Conservation (phyloP, 1,140 invertebrate species). For the Macrobrachium rosenbergii region DNA sequence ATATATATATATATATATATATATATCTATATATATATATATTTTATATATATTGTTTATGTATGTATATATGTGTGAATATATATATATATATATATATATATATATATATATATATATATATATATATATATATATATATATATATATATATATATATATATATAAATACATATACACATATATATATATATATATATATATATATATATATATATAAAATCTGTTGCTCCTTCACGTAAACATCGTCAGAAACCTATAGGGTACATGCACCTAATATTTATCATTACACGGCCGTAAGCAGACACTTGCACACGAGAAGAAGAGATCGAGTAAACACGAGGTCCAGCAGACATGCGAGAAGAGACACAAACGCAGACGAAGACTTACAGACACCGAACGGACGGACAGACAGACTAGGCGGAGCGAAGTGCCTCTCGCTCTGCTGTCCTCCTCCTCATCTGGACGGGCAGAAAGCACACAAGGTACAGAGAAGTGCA, state of each 20-base stretch:
- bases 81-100: not conserved
- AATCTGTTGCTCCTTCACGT: too few species aligned
- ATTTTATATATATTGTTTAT: too few species aligned
- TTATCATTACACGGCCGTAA: too few species aligned
- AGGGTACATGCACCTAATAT: too few species aligned
- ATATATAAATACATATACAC: not conserved
- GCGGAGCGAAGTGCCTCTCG: too few species aligned
- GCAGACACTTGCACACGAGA: not conserved
- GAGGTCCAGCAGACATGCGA: not conserved
- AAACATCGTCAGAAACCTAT: too few species aligned
- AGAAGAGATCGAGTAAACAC: not conserved
- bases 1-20: too few species aligned
- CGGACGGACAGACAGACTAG: not conserved
- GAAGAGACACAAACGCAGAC: slow-evolving; percentile 13
- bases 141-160: slow-evolving; percentile 11
- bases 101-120: slow-evolving; percentile 9
- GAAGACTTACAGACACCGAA: not conserved
- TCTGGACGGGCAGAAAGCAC: not conserved
- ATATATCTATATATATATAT: too few species aligned
- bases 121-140: not conserved
- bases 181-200: not conserved
- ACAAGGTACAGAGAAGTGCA: not conserved
- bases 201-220: not conserved
- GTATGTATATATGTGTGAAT: not conserved
- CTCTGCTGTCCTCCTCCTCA: too few species aligned